phyloP scores from a whole-genome alignment of 2,888 invertebrate genomes.

The Troides oblongomaculatus region DNA sequence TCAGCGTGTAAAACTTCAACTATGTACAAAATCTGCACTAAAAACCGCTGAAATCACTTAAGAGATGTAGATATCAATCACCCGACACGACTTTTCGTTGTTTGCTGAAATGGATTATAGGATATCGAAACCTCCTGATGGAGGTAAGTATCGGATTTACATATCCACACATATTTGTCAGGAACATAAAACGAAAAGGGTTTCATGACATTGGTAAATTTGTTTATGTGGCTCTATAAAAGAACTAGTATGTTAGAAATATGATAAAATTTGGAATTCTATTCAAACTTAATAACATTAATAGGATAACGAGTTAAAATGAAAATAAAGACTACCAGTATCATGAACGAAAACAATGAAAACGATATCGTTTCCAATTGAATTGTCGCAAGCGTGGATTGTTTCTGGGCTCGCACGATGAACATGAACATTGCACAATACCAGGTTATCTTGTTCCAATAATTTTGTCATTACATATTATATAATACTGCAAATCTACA shows the following conservation, averaged over 20 bases:
- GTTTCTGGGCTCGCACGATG: conserved; percentile 38
- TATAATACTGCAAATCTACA: background rate
- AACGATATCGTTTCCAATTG: conserved; percentile 45
- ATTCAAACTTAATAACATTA: background rate
- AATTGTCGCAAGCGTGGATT: conserved; percentile 37
- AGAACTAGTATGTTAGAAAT: background rate
- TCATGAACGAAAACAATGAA: conserved; percentile 47
- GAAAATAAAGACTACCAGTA: conserved; percentile 10
- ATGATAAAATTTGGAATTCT: background rate
- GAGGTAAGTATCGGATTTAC: conserved; percentile 70
- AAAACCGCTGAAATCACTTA: background rate
- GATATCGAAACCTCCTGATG: conserved; percentile 61
- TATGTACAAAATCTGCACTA: background rate
- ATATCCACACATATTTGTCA: conserved; percentile 48
- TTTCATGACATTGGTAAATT: conserved; percentile 23
- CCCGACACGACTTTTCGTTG: conserved; percentile 75
- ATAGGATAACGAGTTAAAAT: background rate
- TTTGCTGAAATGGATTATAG: conserved; percentile 78
- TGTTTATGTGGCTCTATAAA: background rate
- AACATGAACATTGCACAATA: conserved; percentile 4
- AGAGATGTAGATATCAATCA: conserved; percentile 69
- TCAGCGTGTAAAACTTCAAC: background rate
- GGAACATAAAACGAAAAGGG: conserved; percentile 23
- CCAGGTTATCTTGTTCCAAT: background rate
- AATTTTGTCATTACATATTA: background rate